A percentile compares a stretch with the other conserved stretches of the same genome.
Evolutionary conservation across 2,113 vertebrate species (phyloP).

Genomic region (Chloropsis cyanopogon): DNA sequence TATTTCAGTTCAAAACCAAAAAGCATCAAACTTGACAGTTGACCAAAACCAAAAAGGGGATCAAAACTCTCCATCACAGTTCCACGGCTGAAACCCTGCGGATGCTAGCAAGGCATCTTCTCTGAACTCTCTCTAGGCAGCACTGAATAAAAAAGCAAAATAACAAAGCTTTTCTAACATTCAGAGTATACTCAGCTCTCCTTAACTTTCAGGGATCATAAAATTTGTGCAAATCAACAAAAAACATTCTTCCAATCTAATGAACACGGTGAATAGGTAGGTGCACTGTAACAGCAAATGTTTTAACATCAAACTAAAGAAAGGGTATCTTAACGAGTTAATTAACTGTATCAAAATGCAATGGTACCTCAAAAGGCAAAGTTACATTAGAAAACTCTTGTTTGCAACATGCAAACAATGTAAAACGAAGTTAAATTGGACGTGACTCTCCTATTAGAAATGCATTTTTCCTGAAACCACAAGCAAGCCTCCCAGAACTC

Average conservation of each 20-base stretch:
- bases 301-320: not conserved
- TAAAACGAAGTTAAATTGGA: not conserved
- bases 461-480: not conserved
- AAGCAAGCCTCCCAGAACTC: not conserved
- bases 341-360: not conserved
- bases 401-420: fast-evolving
- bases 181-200: not conserved
- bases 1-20: not conserved
- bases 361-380: not conserved
- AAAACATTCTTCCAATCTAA: not conserved
- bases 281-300: not conserved
- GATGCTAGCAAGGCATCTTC: not conserved
- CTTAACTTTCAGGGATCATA: not conserved
- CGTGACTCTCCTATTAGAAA: fast-evolving
- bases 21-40: not conserved
- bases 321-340: not conserved
- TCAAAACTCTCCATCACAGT: not conserved
- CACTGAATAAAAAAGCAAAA: not conserved
- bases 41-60: not conserved
- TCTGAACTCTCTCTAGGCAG: not conserved
- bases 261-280: not conserved
- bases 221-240: not conserved
- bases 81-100: fast-evolving
- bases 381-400: not conserved
- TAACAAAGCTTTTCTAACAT: not conserved